phyloP scores from a whole-genome alignment of 2,888 invertebrate genomes.

The Ectemnius lituratus region DNA sequence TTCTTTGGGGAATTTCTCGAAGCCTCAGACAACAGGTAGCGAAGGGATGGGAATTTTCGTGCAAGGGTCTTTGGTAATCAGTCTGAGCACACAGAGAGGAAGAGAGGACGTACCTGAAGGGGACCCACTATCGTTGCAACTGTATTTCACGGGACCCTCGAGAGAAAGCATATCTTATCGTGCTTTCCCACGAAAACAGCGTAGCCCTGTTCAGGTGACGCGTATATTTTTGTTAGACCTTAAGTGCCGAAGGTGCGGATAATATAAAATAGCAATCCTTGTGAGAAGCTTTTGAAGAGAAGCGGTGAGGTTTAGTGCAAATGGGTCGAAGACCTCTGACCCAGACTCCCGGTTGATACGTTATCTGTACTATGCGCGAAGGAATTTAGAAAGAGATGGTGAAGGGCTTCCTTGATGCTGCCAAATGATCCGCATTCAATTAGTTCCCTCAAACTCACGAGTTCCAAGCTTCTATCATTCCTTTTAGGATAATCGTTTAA shows the following conservation, averaged over 20 bases:
- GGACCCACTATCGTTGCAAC: conserved; percentile 31
- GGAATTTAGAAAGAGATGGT: conserved; percentile 3
- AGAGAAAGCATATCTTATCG: conserved; percentile 6
- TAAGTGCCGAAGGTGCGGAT: not conserved
- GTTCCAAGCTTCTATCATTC: too few relatives aligned
- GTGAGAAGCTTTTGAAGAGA: not conserved
- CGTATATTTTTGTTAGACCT: too few relatives aligned
- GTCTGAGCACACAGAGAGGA: conserved; percentile 35
- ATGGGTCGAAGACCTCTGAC: conserved; percentile 14
- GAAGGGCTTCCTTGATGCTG: conserved; percentile 12
- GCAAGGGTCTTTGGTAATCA: conserved; percentile 40
- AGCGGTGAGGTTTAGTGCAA: not conserved
- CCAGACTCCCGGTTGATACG: conserved; percentile 34
- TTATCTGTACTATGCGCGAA: conserved; percentile 26
- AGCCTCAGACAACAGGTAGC: not conserved
- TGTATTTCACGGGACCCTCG: conserved; percentile 24
- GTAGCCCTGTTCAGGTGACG: not conserved
- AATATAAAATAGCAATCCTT: not conserved
- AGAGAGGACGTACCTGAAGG: conserved; percentile 7
- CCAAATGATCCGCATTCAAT: conserved; percentile 15
- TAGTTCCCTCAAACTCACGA: not conserved
- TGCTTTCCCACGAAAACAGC: not conserved
- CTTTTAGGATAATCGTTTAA: too few relatives aligned
- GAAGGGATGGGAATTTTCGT: conserved; percentile 29
- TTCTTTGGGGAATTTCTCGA: not conserved